Evolutionary conservation across 2,113 vertebrate species (phyloP).

Genomic region (Crotalus helleri): DNA sequence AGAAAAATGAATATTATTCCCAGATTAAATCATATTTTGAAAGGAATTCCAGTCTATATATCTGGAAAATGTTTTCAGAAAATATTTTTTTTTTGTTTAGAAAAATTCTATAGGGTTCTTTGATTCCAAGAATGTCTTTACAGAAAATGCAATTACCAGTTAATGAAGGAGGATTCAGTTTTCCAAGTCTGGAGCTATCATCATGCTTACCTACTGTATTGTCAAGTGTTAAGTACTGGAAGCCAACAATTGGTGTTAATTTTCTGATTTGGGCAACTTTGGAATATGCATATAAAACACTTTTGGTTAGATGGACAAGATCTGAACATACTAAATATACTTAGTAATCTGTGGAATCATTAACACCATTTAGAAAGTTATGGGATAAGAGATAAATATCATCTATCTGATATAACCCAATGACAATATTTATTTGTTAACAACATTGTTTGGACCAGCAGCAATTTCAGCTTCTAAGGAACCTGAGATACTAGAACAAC

Average conservation of each 20-base stretch:
- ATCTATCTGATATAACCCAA: neutral
- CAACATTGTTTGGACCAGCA: too few species aligned
- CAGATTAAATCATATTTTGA: neutral
- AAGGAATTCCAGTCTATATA: neutral
- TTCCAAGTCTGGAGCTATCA: neutral
- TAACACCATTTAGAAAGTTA: neutral
- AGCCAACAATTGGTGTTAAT: neutral
- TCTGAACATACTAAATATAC: neutral
- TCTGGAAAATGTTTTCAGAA: neutral
- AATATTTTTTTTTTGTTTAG: neutral
- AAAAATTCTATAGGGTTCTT: neutral
- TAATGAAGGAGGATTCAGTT: too few species aligned
- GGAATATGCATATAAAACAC: neutral
- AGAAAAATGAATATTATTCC: neutral
- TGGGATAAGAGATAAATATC: neutral
- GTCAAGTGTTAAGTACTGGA: neutral
- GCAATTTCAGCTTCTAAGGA: too few species aligned
- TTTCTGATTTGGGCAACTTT: neutral
- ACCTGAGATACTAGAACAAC: too few species aligned
- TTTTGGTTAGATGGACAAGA: neutral
- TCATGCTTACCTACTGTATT: neutral
- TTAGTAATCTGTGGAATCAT: neutral
- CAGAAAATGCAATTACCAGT: too few species aligned
- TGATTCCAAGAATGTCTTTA: neutral
- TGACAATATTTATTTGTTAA: neutral